These are phyloP conservation scores for Chaetophractus vellerosus DNA, from an alignment of 2,797 vertebrate species.

Conservation along the genomic window DNA sequence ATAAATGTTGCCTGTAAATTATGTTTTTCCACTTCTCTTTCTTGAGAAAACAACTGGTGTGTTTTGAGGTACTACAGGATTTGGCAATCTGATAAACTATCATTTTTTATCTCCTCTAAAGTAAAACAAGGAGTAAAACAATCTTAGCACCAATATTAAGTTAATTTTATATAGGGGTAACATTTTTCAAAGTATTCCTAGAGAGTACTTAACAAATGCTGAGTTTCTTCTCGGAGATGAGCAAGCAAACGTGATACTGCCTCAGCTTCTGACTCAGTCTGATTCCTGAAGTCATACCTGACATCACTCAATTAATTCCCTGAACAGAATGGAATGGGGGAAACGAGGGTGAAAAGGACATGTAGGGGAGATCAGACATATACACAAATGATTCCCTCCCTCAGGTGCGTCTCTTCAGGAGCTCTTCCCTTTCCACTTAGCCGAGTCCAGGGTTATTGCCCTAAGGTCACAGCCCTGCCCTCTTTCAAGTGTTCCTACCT, in stretches of 20 bases:
- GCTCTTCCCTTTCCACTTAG: neutral
- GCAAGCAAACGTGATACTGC: neutral
- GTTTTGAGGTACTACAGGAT: constrained; percentile 5
- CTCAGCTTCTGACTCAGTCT: neutral
- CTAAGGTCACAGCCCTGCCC: neutral
- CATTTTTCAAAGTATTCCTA: constrained; percentile 27
- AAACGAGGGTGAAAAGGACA: neutral
- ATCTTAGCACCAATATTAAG: neutral
- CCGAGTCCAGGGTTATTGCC: neutral
- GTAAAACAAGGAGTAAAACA: constrained; percentile 59
- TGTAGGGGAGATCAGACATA: neutral
- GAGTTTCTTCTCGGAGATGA: constrained; percentile 29
- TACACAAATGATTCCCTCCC: neutral
- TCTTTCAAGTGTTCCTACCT: neutral
- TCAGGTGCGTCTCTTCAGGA: neutral
- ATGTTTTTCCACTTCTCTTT: neutral
- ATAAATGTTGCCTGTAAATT: constrained; percentile 46
- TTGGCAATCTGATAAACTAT: neutral
- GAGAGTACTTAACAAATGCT: constrained; percentile 11
- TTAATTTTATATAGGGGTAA: neutral
- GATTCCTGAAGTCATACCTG: neutral
- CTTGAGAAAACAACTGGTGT: neutral
- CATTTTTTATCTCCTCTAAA: constrained; percentile 28
- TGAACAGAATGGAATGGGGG: neutral
- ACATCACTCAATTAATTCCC: neutral